Percentiles rank a stretch among this genome's conserved stretches.
phyloP scores from a whole-genome alignment of 2,888 invertebrate genomes.

The Dastarcus helophoroides region DNA sequence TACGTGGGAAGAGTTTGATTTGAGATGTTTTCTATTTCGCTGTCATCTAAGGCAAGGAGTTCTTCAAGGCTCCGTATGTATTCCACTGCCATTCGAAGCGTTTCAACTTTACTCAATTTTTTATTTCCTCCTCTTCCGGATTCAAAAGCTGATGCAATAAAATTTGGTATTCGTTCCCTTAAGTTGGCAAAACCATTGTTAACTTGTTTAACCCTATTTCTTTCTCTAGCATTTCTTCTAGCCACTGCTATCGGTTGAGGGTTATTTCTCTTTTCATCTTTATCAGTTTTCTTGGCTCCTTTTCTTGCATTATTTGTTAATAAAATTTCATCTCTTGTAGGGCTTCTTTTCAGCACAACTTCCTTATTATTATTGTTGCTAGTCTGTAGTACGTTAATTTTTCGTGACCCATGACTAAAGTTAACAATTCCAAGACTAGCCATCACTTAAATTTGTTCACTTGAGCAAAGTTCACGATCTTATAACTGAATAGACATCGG shows the following conservation, averaged over 20 bases:
- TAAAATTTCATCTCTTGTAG: conserved; percentile 24
- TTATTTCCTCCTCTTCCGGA: conserved; percentile 57
- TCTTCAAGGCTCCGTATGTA: conserved; percentile 75
- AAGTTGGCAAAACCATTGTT: conserved; percentile 85
- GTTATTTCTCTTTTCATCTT: conserved; percentile 25
- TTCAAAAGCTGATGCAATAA: conserved; percentile 59
- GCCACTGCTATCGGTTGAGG: conserved; percentile 75
- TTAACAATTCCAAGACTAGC: too few relatives aligned
- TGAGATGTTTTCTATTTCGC: conserved; percentile 22
- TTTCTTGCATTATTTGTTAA: conserved; percentile 31
- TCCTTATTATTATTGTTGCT: conserved; percentile 9
- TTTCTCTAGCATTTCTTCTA: conserved; percentile 80
- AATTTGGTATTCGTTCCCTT: conserved; percentile 75
- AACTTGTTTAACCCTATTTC: conserved; percentile 86
- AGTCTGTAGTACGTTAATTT: conserved; percentile 1
- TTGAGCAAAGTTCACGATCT: too few relatives aligned
- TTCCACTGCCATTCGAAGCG: conserved; percentile 80
- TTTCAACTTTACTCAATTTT: conserved; percentile 81
- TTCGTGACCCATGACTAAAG: too few relatives aligned
- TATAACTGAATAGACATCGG: too few relatives aligned
- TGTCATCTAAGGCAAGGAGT: conserved; percentile 52
- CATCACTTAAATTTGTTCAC: too few relatives aligned
- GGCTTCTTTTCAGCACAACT: too few relatives aligned
- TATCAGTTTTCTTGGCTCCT: conserved; percentile 31
- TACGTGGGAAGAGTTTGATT: conserved; percentile 12